phyloP scores from a whole-genome alignment of 2,888 invertebrate species.

The Andrena chrysosceles region DNA sequence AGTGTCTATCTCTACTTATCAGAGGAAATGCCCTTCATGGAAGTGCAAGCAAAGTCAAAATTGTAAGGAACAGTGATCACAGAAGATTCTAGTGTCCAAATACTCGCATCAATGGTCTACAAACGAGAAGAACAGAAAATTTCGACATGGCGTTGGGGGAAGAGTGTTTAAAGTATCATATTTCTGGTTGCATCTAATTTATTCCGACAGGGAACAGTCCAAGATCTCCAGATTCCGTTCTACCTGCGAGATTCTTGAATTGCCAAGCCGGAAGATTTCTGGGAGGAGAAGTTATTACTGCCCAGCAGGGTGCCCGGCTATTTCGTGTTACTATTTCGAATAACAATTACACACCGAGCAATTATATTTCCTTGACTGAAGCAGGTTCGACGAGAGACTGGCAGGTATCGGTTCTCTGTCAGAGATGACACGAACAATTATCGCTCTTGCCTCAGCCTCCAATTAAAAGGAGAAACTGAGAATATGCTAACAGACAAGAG shows the following conservation, averaged over 20 bases:
- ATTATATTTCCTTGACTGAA: constrained; percentile 51
- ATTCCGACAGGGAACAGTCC: constrained; percentile 55
- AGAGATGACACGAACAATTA: constrained; percentile 41
- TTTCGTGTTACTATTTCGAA: constrained; percentile 73
- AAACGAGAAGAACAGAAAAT: constrained; percentile 25
- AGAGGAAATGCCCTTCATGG: not conserved
- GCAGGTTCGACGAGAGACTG: constrained; percentile 44
- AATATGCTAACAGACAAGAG: not conserved
- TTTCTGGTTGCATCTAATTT: constrained; percentile 63
- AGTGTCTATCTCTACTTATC: no score
- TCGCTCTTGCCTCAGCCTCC: constrained; percentile 5
- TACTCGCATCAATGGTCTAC: not conserved
- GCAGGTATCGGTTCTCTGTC: constrained; percentile 60
- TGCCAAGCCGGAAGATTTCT: constrained; percentile 67
- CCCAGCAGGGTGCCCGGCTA: constrained; percentile 74
- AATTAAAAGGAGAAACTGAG: constrained; percentile 26
- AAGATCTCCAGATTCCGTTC: constrained; percentile 66
- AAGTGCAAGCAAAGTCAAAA: not conserved
- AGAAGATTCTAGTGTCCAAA: not conserved
- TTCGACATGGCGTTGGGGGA: constrained; percentile 31
- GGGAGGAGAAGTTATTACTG: constrained; percentile 76
- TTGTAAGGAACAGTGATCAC: not conserved
- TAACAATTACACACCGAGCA: constrained; percentile 72
- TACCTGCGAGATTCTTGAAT: constrained; percentile 66
- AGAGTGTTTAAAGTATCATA: constrained; percentile 37